Base-by-base conservation (phyloP, 64 coral and sea anemone genomes). In the Dendronephthya gigantea region DNA sequence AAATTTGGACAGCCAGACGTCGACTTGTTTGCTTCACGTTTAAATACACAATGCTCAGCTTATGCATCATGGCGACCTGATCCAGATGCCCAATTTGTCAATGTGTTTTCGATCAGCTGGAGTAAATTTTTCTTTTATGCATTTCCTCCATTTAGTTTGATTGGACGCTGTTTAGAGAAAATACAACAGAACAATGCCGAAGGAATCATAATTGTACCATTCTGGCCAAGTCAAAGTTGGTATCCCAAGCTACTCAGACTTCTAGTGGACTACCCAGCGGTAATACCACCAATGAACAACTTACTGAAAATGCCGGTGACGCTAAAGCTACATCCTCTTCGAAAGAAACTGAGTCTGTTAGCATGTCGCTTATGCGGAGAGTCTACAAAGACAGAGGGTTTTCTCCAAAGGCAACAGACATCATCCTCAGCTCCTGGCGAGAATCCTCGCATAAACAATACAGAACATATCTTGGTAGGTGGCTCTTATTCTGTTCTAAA, bases 31-130 rank as follows among this genome's bases (percentile, higher is more conserved):
- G 83, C 91, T 13, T 89, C 83, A 2, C 85, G 49, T 31, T 39
- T 92, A 51, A 89, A 86, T 36, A 52, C 85, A 9, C 87, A 89
- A 36, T 33, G 89, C 4, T 28, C 88, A 51, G 48, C 84, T 30
- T 93, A 72, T 89, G 88, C 33, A 43, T 93, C 84, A 14, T 93
- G 88, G 88, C 86, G 85, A 86, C 91, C 88, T 43, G 87, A 92
- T n/a, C 70, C 87, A 7, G 19, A 86, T 9, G 84, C 87, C 23
- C 48, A 49, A 27, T 87, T 58, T 93, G 51, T 86, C 0, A 49
- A 89, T 89, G 87, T 83, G 15, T 93, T 89, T 65, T 86, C 50
- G 35, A 52, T 89, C 16, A 72, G 25, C 14, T 93, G 91, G 91
- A 28, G 50, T 52, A 87, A 89, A 15, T 35, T 85, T 30, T 85